Conservation (phyloP, 2,797 vertebrate genomes). For the Microctenopoma stevenorrisi region DNA sequence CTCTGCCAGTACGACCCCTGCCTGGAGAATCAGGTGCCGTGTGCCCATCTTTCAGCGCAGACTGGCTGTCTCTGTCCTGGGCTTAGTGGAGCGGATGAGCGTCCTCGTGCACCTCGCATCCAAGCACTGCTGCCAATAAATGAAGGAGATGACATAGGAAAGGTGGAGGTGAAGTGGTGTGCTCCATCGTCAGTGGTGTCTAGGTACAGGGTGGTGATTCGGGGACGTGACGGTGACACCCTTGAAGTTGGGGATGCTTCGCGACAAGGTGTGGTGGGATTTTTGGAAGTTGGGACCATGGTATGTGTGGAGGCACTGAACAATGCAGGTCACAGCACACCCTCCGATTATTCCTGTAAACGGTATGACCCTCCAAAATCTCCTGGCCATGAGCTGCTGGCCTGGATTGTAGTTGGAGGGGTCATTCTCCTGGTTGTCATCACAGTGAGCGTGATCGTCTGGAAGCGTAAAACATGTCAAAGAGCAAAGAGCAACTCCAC, state of each 20-base stretch:
- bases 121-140: slow-evolving; percentile 53
- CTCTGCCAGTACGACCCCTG: slow-evolving; percentile 83
- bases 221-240: background rate
- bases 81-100: slow-evolving; percentile 62
- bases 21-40: slow-evolving; percentile 82
- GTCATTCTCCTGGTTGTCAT: slow-evolving; percentile 69
- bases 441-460: slow-evolving; percentile 62
- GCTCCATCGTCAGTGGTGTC: slow-evolving; percentile 85
- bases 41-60: slow-evolving; percentile 55
- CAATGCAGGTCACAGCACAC: slow-evolving; percentile 75
- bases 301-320: slow-evolving; percentile 88
- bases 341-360: slow-evolving; percentile 73
- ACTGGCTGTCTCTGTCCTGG: slow-evolving; percentile 82
- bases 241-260: slow-evolving; percentile 43
- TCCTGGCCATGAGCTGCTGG: slow-evolving; percentile 29
- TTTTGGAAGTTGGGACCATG: slow-evolving; percentile 70
- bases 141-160: slow-evolving; percentile 46
- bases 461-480: slow-evolving; percentile 48
- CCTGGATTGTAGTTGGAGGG: slow-evolving; percentile 69
- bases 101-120: slow-evolving; percentile 78
- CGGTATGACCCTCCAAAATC: slow-evolving; percentile 48
- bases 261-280: slow-evolving; percentile 67
- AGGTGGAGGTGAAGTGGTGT: slow-evolving; percentile 84
- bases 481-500: slow-evolving; percentile 56
- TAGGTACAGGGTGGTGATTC: slow-evolving; percentile 77